phyloP scores from a whole-genome alignment of 2,888 invertebrate genomes.

The Herminia tarsipennalis region DNA sequence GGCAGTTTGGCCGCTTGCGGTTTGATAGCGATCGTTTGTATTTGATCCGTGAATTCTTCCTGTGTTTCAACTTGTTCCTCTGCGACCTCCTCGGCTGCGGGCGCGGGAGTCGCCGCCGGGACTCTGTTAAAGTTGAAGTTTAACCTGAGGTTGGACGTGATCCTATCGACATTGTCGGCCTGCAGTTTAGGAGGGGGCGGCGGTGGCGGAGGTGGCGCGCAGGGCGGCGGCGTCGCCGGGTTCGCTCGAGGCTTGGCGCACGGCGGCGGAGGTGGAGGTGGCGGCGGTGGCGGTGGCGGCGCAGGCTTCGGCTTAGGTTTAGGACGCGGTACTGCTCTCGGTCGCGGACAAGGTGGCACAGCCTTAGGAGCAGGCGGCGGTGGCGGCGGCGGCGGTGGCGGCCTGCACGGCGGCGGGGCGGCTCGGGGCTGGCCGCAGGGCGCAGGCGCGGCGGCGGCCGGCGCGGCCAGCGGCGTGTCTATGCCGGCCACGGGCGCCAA shows the following conservation, averaged over 20 bases:
- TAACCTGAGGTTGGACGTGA: slow-evolving; percentile 72
- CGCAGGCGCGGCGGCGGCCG: slow-evolving; percentile 46
- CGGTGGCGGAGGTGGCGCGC: slow-evolving; percentile 59
- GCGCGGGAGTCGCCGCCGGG: slow-evolving; percentile 55
- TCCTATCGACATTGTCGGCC: slow-evolving; percentile 64
- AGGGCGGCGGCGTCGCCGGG: slow-evolving; percentile 67
- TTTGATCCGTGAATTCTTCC: slow-evolving; percentile 40
- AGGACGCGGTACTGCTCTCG: slow-evolving; percentile 64
- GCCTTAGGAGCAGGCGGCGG: slow-evolving; percentile 57
- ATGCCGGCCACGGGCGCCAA: slow-evolving; percentile 76
- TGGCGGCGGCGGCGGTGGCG: slow-evolving; percentile 50
- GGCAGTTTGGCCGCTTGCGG: slow-evolving; percentile 75
- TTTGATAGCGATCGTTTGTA: slow-evolving; percentile 61
- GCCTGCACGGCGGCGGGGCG: slow-evolving; percentile 42
- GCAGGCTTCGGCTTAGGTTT: slow-evolving; percentile 50
- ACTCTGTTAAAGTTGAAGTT: slow-evolving; percentile 74
- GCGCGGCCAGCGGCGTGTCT: slow-evolving; percentile 59
- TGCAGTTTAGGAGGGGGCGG: slow-evolving; percentile 56
- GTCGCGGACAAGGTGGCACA: slow-evolving; percentile 66
- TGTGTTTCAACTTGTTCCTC: slow-evolving; percentile 35
- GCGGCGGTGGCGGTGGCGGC: slow-evolving; percentile 54
- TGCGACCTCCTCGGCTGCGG: slow-evolving; percentile 34
- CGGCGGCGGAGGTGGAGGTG: slow-evolving; percentile 64
- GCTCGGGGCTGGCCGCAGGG: slow-evolving; percentile 53
- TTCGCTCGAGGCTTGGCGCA: slow-evolving; percentile 71